Evolutionary conservation across 2,797 vertebrate genomes (phyloP).

Genomic region (Catostomus latipinnis): DNA sequence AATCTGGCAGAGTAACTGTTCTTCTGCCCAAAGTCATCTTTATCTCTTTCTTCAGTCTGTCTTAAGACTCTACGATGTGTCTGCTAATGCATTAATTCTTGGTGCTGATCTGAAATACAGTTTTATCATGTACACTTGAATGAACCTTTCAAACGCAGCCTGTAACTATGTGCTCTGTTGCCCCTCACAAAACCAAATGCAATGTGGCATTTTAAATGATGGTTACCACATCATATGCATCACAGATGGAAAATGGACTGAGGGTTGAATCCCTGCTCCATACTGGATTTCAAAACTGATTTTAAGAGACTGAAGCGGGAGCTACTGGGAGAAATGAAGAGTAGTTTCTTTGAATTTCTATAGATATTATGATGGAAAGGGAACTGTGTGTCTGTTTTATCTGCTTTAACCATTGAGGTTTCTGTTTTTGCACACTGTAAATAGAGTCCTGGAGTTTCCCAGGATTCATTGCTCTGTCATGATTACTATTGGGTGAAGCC

Average conservation of each 20-base stretch:
- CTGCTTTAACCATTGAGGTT: constrained; percentile 75
- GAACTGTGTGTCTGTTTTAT: constrained; percentile 65
- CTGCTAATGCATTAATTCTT: constrained; percentile 66
- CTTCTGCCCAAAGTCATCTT: constrained; percentile 53
- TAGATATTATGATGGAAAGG: constrained; percentile 66
- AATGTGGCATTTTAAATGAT: constrained; percentile 50
- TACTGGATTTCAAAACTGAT: neutral
- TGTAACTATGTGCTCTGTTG: constrained; percentile 49
- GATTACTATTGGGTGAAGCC: constrained; percentile 69
- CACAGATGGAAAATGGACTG: constrained; percentile 40
- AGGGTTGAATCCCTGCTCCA: constrained; percentile 23
- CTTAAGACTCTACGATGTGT: constrained; percentile 41
- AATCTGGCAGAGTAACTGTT: constrained; percentile 56
- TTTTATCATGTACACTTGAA: constrained; percentile 64
- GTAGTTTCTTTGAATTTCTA: constrained; percentile 66
- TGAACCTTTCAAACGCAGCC: constrained; percentile 49
- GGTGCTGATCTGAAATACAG: constrained; percentile 62
- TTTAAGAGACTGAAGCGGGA: constrained; percentile 8
- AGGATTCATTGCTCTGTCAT: constrained; percentile 70
- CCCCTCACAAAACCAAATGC: constrained; percentile 55
- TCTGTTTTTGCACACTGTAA: constrained; percentile 77
- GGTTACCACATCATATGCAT: constrained; percentile 55
- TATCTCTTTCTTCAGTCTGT: constrained; percentile 36
- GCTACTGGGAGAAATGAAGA: constrained; percentile 20
- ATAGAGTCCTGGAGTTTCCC: constrained; percentile 77